A percentile compares a stretch with the other conserved stretches of the same genome.
Evolutionary conservation across 2,888 invertebrate genomes (phyloP).

Genomic region (Agrenia bidenticulata): DNA sequence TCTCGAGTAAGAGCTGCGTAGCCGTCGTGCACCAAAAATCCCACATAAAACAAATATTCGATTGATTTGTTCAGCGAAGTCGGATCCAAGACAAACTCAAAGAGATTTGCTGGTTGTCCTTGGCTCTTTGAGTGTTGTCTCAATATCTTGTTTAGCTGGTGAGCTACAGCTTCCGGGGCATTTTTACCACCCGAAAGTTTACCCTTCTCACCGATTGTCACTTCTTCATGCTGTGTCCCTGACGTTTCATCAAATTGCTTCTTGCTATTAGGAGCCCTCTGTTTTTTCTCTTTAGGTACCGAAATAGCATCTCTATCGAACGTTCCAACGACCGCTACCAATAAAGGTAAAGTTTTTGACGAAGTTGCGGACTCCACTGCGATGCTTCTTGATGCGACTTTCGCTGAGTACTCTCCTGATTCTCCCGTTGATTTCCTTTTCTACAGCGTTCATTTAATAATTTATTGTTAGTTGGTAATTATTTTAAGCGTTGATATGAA

Average conservation of each 20-base stretch:
- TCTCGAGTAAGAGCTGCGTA: constrained; percentile 21
- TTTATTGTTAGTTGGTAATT: too few species aligned
- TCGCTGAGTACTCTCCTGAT: neutral
- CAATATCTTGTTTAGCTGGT: constrained; percentile 30
- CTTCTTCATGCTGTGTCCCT: constrained; percentile 35
- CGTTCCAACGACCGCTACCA: constrained; percentile 31
- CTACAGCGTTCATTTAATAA: too few species aligned
- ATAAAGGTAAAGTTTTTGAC: constrained; percentile 17
- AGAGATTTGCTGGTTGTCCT: constrained; percentile 10
- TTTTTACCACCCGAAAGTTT: constrained; percentile 16
- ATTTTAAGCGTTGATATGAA: constrained; percentile 1
- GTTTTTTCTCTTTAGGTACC: constrained; percentile 30
- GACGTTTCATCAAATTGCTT: constrained; percentile 20
- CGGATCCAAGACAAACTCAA: constrained; percentile 35
- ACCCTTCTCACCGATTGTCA: constrained; percentile 11
- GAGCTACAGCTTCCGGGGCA: constrained; percentile 24
- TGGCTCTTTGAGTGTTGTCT: constrained; percentile 3
- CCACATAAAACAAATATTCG: constrained; percentile 36
- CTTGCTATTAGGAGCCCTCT: constrained; percentile 24
- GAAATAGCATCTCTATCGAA: constrained; percentile 31
- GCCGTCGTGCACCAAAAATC: constrained; percentile 40
- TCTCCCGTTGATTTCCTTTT: constrained; percentile 2
- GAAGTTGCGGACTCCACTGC: constrained; percentile 7
- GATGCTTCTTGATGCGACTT: neutral
- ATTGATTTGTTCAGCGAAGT: constrained; percentile 27